Conservation (phyloP, 1,140 invertebrate genomes). For the Drosophila bocqueti region DNA sequence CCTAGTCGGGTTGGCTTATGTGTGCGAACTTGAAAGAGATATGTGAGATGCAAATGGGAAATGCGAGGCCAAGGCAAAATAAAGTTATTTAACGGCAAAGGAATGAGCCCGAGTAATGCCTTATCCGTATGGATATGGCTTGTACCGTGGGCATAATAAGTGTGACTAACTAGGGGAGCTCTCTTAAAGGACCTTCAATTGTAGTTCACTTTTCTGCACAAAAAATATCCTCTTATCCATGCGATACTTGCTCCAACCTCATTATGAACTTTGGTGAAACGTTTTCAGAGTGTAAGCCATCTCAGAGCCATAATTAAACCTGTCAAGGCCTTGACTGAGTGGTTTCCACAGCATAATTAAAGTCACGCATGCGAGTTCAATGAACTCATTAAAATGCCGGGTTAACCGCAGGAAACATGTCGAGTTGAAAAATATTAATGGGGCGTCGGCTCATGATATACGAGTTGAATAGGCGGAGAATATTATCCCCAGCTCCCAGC, state of each 20-base stretch:
- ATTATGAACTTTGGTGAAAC: background rate
- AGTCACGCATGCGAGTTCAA: conserved; percentile 65
- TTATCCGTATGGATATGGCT: background rate
- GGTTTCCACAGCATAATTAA: conserved; percentile 39
- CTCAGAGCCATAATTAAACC: conserved; percentile 13
- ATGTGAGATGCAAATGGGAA: conserved; percentile 24
- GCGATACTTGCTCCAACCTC: background rate
- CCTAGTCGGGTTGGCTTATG: conserved; percentile 13
- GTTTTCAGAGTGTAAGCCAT: background rate
- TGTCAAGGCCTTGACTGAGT: conserved; percentile 14
- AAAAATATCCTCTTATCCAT: background rate
- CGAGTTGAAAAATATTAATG: conserved; percentile 58
- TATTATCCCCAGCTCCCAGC: background rate
- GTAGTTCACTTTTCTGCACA: background rate
- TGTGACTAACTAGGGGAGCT: background rate
- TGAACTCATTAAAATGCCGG: conserved; percentile 67
- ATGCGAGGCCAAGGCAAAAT: conserved; percentile 6
- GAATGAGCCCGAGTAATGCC: background rate
- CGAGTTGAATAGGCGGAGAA: background rate
- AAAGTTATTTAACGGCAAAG: conserved; percentile 32
- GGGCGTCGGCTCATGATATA: conserved; percentile 53
- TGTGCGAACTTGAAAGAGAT: conserved; percentile 24
- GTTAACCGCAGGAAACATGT: conserved; percentile 46
- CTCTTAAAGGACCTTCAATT: background rate
- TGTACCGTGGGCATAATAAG: conserved; percentile 1